phyloP scores from a whole-genome alignment of 2,113 vertebrate genomes.

The Laticauda laticaudata region DNA sequence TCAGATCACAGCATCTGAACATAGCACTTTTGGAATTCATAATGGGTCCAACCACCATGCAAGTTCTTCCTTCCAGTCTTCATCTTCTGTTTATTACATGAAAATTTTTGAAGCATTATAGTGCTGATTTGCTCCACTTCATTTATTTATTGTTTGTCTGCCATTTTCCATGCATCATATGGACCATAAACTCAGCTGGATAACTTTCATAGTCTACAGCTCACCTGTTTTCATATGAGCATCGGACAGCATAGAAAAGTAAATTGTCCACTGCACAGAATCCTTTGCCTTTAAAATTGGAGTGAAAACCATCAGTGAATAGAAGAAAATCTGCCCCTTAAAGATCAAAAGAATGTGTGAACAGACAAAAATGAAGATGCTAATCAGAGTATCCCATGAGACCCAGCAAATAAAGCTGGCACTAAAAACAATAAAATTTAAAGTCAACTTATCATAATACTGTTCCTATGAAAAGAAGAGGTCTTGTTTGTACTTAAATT shows the following conservation, averaged over 20 bases:
- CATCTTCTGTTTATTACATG: background rate
- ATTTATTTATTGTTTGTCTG: conserved; percentile 16
- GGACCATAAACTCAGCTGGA: conserved; percentile 8
- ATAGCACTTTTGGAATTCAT: background rate
- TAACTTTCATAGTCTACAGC: conserved; percentile 50
- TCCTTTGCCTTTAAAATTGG: conserved; percentile 59
- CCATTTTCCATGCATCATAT: conserved; percentile 15
- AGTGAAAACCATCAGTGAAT: conserved; percentile 60
- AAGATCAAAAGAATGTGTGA: conserved; percentile 46
- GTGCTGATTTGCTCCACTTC: conserved; percentile 32
- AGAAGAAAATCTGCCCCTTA: conserved; percentile 45
- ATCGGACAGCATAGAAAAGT: conserved; percentile 45
- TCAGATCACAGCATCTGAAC: background rate
- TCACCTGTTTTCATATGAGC: conserved; percentile 68
- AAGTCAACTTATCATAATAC: background rate
- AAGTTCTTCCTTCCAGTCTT: background rate
- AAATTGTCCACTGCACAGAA: conserved; percentile 35
- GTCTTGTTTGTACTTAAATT: background rate
- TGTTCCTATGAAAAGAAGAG: background rate
- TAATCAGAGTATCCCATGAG: conserved; percentile 20
- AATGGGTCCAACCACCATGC: background rate
- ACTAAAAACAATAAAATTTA: background rate
- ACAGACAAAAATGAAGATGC: conserved; percentile 34
- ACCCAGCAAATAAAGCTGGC: background rate
- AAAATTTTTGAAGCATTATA: background rate